These are phyloP conservation scores for Cloeon dipterum DNA, from an alignment of 2,888 invertebrate species.

Conservation along the genomic window DNA sequence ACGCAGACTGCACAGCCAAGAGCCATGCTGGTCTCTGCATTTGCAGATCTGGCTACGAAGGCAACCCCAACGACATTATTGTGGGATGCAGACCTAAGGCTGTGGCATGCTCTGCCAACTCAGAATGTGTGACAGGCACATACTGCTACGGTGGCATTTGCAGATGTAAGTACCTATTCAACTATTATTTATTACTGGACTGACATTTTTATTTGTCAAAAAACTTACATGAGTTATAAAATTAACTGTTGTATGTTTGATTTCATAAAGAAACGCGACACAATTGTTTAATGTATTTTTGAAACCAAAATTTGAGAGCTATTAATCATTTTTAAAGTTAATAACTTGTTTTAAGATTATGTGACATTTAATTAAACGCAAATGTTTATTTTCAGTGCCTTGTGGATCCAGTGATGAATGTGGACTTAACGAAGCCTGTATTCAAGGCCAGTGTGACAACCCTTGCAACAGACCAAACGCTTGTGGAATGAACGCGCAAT, in stretches of 20 bases:
- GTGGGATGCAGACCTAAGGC: conserved; percentile 54
- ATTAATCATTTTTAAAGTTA: too few species aligned
- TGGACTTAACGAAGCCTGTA: conserved; percentile 50
- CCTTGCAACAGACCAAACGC: conserved; percentile 51
- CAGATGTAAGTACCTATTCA: conserved; percentile 43
- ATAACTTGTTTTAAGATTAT: neutral
- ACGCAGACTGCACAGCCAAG: conserved; percentile 57
- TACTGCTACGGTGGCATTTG: conserved; percentile 64
- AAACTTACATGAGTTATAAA: neutral
- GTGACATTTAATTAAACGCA: too few species aligned
- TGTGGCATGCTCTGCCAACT: conserved; percentile 40
- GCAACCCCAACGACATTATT: conserved; percentile 42
- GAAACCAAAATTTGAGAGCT: too few species aligned
- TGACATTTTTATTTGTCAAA: too few species aligned
- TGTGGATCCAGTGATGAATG: conserved; percentile 64
- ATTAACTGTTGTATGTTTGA: conserved; percentile 4
- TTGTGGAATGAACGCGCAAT: conserved; percentile 67
- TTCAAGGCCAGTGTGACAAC: conserved; percentile 58
- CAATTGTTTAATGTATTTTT: too few species aligned
- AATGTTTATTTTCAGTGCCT: neutral
- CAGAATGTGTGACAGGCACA: conserved; percentile 52
- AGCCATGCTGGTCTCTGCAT: conserved; percentile 57
- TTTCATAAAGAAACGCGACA: too few species aligned
- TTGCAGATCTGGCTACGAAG: conserved; percentile 55
- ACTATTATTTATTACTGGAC: too few species aligned